phyloP scores from a whole-genome alignment of 2,888 invertebrate genomes.

The Theretra japonica region DNA sequence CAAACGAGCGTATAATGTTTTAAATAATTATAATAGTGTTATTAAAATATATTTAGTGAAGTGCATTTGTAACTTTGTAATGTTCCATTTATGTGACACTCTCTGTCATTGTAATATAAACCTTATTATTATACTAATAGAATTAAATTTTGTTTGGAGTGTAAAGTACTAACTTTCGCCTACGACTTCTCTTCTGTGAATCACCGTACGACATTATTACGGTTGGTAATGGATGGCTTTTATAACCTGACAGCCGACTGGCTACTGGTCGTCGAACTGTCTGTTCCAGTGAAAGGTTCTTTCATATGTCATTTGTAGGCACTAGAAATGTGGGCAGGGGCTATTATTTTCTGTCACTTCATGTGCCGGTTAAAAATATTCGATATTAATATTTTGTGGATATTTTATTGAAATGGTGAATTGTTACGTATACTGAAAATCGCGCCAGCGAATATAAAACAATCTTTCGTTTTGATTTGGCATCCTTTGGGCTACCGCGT shows the following conservation, averaged over 20 bases:
- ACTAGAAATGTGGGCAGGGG: neutral
- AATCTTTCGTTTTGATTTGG: too few species aligned
- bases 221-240: neutral
- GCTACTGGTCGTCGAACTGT: slow-evolving; percentile 8
- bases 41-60: neutral
- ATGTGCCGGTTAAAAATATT: too few species aligned
- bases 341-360: neutral
- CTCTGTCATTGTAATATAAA: neutral
- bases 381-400: too few species aligned
- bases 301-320: neutral
- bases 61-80: slow-evolving; percentile 9
- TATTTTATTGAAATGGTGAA: too few species aligned
- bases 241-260: neutral
- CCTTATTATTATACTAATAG: neutral
- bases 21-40: neutral
- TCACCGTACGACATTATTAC: neutral
- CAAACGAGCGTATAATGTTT: slow-evolving; percentile 8
- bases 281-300: neutral
- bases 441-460: too few species aligned
- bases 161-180: neutral
- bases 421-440: too few species aligned
- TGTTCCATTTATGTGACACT: neutral
- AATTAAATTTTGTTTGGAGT: neutral
- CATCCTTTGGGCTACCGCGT: too few species aligned
- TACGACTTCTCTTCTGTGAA: neutral